Base-by-base conservation (phyloP, 2,888 invertebrate species). In the Vandiemenella viatica region DNA sequence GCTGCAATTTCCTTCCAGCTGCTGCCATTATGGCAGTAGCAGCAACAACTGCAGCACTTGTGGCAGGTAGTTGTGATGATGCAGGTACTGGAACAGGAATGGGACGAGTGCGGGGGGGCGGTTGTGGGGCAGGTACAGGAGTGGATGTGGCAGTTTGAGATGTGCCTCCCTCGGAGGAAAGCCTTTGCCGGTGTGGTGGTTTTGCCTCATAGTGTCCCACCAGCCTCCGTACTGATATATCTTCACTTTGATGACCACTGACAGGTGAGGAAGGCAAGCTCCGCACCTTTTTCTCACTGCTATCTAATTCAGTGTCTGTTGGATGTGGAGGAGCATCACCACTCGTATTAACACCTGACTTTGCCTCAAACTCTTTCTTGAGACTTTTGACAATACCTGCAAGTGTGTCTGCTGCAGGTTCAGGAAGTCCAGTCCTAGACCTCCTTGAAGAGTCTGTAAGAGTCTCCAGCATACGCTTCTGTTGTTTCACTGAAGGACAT, bases 331-430 rank as follows among this genome's bases (percentile, higher is more conserved):
- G 13, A n/a, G 13, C 32, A n/a, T n/a, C 32, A 2, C 32, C 32
- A 32, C 32, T n/a, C 32, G 13, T n/a, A n/a, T n/a, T n/a, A 2
- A 10, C 32, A 10, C n/a, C 57, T 1, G 74, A 75, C 64, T 83
- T 83, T 46, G 89, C 88, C 70, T 91, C 90, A 65, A 90, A 89
- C 65, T 86, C 89, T 64, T 83, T 83, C 66, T 87, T 87, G 58
- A 89, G 76, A 72, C 82, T 85, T 71, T 80, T 80, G 57, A 90
- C 90, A 63, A 83, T 81, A 21, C 89, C 87, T 44, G 44, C 43
- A 17, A 51, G 51, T 17, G 18, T 18, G 32, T 45, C 46, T 15
- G 52, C 49, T 19, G 52, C 49, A 13, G 47, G 44, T 20, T 38
- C 49, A 1, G 50, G 41, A 40, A 54, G 37, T 21, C 45, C 15